These are phyloP conservation scores for Nixonia krombeini DNA, from an alignment of 1,140 invertebrate genomes.

Conservation along the genomic window DNA sequence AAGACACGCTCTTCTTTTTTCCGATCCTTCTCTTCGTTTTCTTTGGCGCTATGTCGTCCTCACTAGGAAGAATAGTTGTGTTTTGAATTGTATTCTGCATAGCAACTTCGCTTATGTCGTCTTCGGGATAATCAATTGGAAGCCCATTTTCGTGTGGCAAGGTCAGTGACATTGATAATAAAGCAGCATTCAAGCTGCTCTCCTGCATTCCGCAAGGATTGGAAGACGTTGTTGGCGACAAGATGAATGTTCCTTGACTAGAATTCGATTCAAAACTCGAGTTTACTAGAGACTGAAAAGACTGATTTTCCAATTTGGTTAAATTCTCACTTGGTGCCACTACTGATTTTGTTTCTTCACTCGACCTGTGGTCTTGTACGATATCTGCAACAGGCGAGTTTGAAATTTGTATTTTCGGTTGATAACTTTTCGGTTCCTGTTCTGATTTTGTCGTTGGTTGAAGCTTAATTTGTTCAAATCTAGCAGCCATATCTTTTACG, in stretches of 20 bases:
- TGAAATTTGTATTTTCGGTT: constrained; percentile 28
- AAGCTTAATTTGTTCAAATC: constrained; percentile 79
- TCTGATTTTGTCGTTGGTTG: constrained; percentile 38
- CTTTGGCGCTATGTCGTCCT: constrained; percentile 63
- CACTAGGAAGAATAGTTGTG: constrained; percentile 63
- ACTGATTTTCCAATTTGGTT: constrained; percentile 43
- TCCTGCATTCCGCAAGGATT: constrained; percentile 40
- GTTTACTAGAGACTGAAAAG: constrained; percentile 38
- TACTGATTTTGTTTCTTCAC: constrained; percentile 1
- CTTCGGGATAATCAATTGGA: constrained; percentile 66
- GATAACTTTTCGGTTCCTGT: constrained; percentile 32
- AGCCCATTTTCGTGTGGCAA: constrained; percentile 68
- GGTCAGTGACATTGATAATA: constrained; percentile 66
- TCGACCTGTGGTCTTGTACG: constrained; percentile 14
- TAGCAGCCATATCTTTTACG: constrained; percentile 85
- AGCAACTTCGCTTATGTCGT: constrained; percentile 69
- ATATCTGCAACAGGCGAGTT: constrained; percentile 34
- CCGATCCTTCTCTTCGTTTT: constrained; percentile 73
- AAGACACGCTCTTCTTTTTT: constrained; percentile 94
- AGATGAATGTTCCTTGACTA: constrained; percentile 53
- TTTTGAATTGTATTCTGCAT: constrained; percentile 71
- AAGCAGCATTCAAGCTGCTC: constrained; percentile 61
- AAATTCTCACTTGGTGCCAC: constrained; percentile 23
- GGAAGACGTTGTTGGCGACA: constrained; percentile 12
- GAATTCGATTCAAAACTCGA: constrained; percentile 56